Evolutionary conservation across 1,140 invertebrate species (phyloP).

Genomic region (Melipona quadrifasciata): DNA sequence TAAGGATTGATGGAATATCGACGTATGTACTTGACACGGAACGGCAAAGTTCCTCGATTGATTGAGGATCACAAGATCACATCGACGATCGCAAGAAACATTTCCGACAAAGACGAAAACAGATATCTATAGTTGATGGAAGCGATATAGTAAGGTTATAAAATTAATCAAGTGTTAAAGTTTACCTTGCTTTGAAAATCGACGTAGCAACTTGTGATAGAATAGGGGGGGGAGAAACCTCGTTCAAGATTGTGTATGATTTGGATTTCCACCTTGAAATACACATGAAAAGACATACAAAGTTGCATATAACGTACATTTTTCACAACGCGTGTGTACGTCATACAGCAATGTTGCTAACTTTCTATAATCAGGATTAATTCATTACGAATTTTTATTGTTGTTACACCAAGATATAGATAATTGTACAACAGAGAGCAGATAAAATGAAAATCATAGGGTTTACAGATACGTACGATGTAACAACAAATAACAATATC

Average conservation of each 20-base stretch:
- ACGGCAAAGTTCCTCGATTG: background rate
- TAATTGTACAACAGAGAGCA: no score
- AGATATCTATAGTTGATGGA: background rate
- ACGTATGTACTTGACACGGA: slow-evolving; percentile 30
- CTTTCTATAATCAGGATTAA: no score
- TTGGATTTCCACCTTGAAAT: background rate
- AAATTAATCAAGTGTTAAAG: background rate
- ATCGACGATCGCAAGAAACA: background rate
- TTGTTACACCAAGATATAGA: no score
- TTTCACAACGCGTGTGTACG: background rate
- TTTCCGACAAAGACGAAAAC: background rate
- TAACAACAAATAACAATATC: background rate
- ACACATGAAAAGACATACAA: background rate
- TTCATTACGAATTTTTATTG: no score
- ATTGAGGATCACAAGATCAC: background rate
- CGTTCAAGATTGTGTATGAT: background rate
- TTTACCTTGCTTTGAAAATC: background rate
- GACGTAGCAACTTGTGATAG: background rate
- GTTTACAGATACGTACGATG: background rate
- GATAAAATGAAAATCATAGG: no score
- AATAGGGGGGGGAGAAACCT: background rate
- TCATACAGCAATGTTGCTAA: no score
- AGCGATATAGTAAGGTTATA: background rate
- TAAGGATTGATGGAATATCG: background rate
- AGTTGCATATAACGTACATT: background rate